Evolutionary conservation across 2,797 vertebrate species (phyloP).

Genomic region (Catharus ustulatus): DNA sequence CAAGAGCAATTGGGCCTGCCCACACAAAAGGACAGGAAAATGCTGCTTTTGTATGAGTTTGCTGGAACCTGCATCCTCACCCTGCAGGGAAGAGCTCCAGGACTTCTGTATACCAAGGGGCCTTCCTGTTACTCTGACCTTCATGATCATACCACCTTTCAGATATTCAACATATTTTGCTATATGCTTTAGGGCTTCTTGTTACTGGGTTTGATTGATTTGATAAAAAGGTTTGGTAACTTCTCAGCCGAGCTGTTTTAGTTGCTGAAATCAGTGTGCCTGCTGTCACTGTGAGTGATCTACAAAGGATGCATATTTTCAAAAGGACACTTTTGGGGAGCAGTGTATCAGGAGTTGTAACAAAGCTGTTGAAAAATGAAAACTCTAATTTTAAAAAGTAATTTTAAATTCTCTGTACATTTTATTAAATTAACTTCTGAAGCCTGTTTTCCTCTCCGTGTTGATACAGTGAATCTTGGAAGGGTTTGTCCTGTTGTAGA

Average conservation of each 20-base stretch:
- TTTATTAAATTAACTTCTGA: not conserved
- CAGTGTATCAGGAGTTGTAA: not conserved
- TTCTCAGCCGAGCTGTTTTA: not conserved
- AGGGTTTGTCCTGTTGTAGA: not conserved
- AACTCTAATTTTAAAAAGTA: not conserved
- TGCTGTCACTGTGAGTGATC: not conserved
- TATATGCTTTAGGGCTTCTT: not conserved
- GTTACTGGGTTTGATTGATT: not conserved
- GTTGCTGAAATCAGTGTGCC: not conserved
- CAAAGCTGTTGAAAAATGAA: not conserved
- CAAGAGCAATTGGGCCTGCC: not conserved
- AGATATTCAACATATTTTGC: not conserved
- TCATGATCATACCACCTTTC: fast-evolving
- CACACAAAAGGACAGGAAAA: not conserved
- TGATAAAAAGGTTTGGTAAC: not conserved
- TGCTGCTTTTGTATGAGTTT: not conserved
- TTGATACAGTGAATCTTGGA: not conserved
- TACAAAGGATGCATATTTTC: not conserved
- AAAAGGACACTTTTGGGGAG: not conserved
- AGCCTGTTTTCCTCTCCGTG: not conserved
- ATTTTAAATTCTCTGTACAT: not conserved
- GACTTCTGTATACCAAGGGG: not conserved
- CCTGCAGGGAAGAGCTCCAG: not conserved
- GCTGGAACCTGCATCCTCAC: not conserved
- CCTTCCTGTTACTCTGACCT: not conserved